These are phyloP conservation scores for Phataginus tricuspis DNA, from an alignment of 2,797 vertebrate species.

Conservation along the genomic window DNA sequence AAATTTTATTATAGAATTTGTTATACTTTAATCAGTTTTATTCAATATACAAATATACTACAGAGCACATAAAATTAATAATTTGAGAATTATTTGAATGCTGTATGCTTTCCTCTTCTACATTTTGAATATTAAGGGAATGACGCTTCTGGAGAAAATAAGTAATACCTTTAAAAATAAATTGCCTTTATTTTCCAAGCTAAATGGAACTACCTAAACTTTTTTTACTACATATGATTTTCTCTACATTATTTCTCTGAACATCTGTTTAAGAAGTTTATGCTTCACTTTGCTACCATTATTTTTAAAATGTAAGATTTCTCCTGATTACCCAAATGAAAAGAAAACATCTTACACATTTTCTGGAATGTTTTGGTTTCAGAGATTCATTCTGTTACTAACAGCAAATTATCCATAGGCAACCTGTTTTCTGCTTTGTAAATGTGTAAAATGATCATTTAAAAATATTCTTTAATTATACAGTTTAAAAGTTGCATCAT, in stretches of 20 bases:
- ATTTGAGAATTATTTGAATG: background rate
- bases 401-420: background rate
- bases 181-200: background rate
- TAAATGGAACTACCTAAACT: background rate
- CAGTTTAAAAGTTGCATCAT: background rate
- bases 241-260: background rate
- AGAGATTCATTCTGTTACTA: background rate
- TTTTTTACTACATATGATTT: background rate
- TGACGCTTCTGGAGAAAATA: background rate
- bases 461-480: background rate
- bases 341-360: background rate
- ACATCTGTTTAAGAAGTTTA: background rate
- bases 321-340: background rate
- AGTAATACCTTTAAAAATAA: background rate
- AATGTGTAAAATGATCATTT: background rate
- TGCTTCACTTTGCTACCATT: background rate
- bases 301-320: slow-evolving; percentile 3
- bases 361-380: slow-evolving; percentile 16
- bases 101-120: background rate
- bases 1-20: background rate
- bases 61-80: background rate
- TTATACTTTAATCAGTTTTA: background rate
- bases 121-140: background rate
- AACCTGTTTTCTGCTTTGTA: background rate
- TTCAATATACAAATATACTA: background rate